Base-by-base conservation (phyloP, 2,888 invertebrate species). In the Cinara cedri region DNA sequence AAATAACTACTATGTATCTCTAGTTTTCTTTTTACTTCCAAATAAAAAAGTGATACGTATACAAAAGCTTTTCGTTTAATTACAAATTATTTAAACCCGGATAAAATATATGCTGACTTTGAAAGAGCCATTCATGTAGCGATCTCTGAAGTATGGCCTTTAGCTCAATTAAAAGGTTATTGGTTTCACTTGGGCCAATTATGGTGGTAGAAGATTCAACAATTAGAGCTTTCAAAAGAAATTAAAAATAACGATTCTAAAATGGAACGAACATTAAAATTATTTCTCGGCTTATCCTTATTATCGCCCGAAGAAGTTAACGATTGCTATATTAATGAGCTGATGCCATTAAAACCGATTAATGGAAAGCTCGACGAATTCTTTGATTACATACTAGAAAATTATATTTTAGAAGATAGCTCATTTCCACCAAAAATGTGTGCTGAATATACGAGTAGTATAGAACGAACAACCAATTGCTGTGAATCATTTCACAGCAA, bases 1-100 rank as follows among this genome's bases (percentile, higher is more conserved):
- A 85, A 84, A 82, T 74, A 82, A 82, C 83, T 75, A 63, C 16
- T 49, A 80, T 14, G 19, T 82, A 14, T 78, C 81, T 6, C 51
- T 81, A 6, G 78, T 75, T 16, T 81, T 81, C 42, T 81, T 46
- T 21, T 65, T 70, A 19, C 24, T 74, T 71, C 60, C 54, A 26
- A 54, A n/a, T 42, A 72, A 55, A 74, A 55, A 11, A 68, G 21
- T 70, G 51, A 46, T n/a, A 21, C 34, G 51, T 80, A 68, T 51
- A 63, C 72, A 70, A 55, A 51, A 19, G 55, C 44, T 42, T 72
- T 80, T 46, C 16, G 51, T 42, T 44, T 60, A 11, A 57, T 80
- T 57, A 21, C 21, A 57, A 57, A 57, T 57, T 57, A 57, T 21
- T 24, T 24, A 57, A 11, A n/a, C 55, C 55, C 55, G 2, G 55